Conservation (phyloP, 2,888 invertebrate species). For the Stomorhina lunata region DNA sequence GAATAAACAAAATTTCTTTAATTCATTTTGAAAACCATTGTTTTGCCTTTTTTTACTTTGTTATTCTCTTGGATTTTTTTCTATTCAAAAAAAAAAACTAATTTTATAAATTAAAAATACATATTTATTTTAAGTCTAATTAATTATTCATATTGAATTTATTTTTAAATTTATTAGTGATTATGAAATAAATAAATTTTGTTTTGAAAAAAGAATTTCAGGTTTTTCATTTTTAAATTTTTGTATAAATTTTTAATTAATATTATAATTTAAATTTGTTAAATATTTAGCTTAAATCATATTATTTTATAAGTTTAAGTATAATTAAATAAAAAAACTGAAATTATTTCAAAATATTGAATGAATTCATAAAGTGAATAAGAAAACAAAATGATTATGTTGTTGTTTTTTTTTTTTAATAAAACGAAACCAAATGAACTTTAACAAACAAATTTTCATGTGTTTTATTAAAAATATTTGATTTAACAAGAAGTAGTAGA, state of each 20-base stretch:
- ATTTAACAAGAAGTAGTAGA: too few relatives aligned
- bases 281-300: slow-evolving; percentile 46
- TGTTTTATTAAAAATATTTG: slow-evolving; percentile 38
- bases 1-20: background rate
- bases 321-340: slow-evolving; percentile 21
- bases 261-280: slow-evolving; percentile 46
- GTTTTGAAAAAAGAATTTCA: slow-evolving; percentile 42
- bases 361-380: background rate
- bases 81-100: slow-evolving; percentile 17
- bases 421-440: slow-evolving; percentile 62
- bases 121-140: slow-evolving; percentile 33
- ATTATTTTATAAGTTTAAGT: slow-evolving; percentile 48
- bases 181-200: slow-evolving; percentile 7
- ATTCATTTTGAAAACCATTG: slow-evolving; percentile 16
- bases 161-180: slow-evolving; percentile 43
- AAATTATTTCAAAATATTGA: background rate
- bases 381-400: slow-evolving; percentile 19
- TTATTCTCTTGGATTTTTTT: slow-evolving; percentile 18
- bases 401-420: slow-evolving; percentile 45
- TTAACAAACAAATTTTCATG: slow-evolving; percentile 37
- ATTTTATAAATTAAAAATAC: slow-evolving; percentile 5
- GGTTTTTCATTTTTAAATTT: slow-evolving; percentile 32
- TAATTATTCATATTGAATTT: slow-evolving; percentile 55
- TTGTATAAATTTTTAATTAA: slow-evolving; percentile 19
- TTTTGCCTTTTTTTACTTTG: slow-evolving; percentile 65